phyloP scores from a whole-genome alignment of 1,140 invertebrate species.

The Lithobius niger region DNA sequence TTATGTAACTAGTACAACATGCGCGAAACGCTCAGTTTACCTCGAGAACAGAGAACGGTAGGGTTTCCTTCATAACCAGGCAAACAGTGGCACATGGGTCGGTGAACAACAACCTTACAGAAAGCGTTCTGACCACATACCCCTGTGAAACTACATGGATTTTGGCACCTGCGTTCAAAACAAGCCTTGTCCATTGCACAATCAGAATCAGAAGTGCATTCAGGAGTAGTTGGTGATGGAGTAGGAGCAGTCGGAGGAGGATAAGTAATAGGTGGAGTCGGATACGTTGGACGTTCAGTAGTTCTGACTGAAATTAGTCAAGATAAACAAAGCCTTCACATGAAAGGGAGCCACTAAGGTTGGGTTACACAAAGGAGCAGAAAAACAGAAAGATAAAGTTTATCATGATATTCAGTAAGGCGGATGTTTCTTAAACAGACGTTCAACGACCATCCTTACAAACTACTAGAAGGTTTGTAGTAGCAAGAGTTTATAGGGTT shows the following conservation, averaged over 20 bases:
- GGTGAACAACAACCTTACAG: constrained; percentile 18
- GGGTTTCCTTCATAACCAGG: constrained; percentile 31
- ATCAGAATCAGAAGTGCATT: constrained; percentile 48
- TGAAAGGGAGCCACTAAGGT: no score
- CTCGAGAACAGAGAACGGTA: constrained; percentile 19
- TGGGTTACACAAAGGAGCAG: no score
- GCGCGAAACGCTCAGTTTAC: no score
- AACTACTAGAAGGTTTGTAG: no score
- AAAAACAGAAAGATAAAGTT: no score
- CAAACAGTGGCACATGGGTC: constrained; percentile 53
- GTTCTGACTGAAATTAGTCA: constrained; percentile 28
- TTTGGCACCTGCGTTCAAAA: constrained; percentile 44
- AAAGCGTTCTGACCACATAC: constrained; percentile 19
- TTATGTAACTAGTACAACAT: no score
- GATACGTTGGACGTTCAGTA: neutral
- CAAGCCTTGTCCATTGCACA: constrained; percentile 82
- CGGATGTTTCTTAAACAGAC: no score
- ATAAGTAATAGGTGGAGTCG: constrained; percentile 27
- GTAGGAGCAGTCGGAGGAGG: constrained; percentile 34
- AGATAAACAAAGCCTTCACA: no score
- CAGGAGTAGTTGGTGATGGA: neutral
- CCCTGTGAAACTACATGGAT: constrained; percentile 21
- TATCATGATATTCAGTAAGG: no score
- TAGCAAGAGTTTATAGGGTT: no score
- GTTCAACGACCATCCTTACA: no score